phyloP scores from a whole-genome alignment of 2,113 vertebrate genomes.

The human region GRCh38 chr1:211871501-211872000 shows the following conservation, averaged over 20 bases:
- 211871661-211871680: neutral
- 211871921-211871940: no score
- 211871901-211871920: neutral
- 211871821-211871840: neutral
- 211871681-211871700: neutral
- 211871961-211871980: no score
- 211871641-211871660: neutral
- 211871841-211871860: neutral
- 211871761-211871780: neutral
- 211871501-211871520: no score
- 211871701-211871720: neutral
- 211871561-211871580: no score
- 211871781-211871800: neutral
- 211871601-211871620: neutral
- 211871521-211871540: no score
- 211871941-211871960: no score
- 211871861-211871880: neutral
- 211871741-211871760: neutral
- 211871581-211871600: neutral
- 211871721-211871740: neutral
- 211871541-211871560: no score
- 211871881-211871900: neutral
- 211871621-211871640: neutral
- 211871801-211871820: neutral
- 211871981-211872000: no score